Percentiles rank a stretch among this genome's conserved stretches.
These are phyloP conservation scores for Aphidius gifuensis DNA, from an alignment of 1,140 invertebrate species.

Conservation along the genomic window DNA sequence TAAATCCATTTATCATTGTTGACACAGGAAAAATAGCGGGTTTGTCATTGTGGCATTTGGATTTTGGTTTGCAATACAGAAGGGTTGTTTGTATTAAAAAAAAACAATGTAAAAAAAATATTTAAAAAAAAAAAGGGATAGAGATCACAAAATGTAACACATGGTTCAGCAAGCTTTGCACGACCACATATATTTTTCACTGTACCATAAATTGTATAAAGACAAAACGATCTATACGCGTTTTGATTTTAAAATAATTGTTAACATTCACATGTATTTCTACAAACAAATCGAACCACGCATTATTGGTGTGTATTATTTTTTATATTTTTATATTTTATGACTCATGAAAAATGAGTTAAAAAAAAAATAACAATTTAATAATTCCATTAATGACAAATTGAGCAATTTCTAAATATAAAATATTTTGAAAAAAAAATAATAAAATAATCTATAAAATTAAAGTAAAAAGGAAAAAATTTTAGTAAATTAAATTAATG, in stretches of 20 bases:
- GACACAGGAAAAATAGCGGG: constrained; percentile 25
- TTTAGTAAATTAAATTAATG: too few species aligned
- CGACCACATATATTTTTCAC: constrained; percentile 10
- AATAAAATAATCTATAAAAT: too few species aligned
- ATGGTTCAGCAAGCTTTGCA: not conserved
- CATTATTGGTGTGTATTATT: too few species aligned
- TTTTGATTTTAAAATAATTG: too few species aligned
- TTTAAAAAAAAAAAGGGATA: not conserved
- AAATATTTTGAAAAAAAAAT: too few species aligned
- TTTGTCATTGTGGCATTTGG: constrained; percentile 19
- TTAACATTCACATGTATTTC: too few species aligned
- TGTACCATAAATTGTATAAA: constrained; percentile 3
- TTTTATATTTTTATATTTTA: not conserved
- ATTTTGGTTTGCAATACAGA: not conserved
- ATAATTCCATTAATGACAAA: not conserved
- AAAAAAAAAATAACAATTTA: not conserved
- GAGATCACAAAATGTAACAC: not conserved
- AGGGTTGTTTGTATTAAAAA: not conserved
- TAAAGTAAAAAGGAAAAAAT: too few species aligned
- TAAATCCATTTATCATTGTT: constrained; percentile 43
- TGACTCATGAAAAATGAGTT: not conserved
- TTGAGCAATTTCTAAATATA: not conserved
- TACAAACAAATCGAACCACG: too few species aligned
- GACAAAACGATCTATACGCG: not conserved
- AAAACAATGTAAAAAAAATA: not conserved